Evolutionary conservation across 2,888 invertebrate genomes (phyloP), one percentile per base, ranked within the genome.

Genomic region (Meiosimyza decipiens): DNA sequence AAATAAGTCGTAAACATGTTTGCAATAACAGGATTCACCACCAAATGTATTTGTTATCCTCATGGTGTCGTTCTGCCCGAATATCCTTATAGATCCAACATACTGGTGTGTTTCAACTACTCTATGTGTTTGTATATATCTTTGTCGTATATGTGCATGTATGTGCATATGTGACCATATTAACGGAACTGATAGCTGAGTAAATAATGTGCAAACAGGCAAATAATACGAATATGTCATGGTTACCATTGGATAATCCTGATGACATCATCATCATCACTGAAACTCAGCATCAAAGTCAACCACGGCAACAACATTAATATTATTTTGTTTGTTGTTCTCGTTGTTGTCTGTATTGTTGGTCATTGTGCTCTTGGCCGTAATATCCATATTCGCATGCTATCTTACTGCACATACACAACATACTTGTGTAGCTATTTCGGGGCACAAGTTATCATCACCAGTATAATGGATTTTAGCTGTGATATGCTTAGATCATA

Each of bases 191-290:
- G 71, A 51, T 57, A 59, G 71, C 51, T 64, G 71, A 64, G 73
- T 62, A 67, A 71, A 71, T 73, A 67, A 71, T 71, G 71, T 71
- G 71, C 73, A 63, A 71, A 70, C 73, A 50, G 55, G 71, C 73
- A 73, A 73, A 66, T 71, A 73, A 66, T 70, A 9, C 40, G 40
- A 40, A 9, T 7, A 15, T 66, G 65, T 57, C 73, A 73, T 66
- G 71, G 73, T 73, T 71, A 67, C 73, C 71, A 63, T 73, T 71
- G 73, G 71, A 73, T 73, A 71, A 73, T 71, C 73, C 73, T 71
- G 67, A 67, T 73, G 73, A 73, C 73, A 73, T 73, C 73, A 66
- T 73, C 70, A 60, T 22, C 47, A 57, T 33, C 69, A 54, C n/a
- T 7, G 22, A 11, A 12, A 15, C 9, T 49, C 49, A 50, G 28